A percentile compares a stretch with the other conserved stretches of the same genome.
Conservation (phyloP, 2,888 invertebrate genomes). For the Parasteatoda lunata region DNA sequence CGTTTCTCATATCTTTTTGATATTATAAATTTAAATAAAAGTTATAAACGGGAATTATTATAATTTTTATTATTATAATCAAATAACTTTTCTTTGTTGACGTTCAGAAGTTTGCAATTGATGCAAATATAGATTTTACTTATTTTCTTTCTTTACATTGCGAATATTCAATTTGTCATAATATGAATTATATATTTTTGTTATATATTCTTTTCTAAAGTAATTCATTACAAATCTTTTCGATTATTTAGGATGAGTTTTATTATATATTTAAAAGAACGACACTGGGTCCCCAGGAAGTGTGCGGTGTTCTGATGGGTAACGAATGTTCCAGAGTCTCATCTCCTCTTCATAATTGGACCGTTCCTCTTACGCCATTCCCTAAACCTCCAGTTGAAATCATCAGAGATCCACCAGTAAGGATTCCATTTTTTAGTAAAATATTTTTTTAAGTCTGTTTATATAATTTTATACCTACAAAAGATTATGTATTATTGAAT, state of each 20-base stretch:
- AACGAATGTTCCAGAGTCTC: constrained; percentile 65
- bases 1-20: too few species aligned
- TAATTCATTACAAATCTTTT: too few species aligned
- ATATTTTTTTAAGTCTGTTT: background rate
- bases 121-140: too few species aligned
- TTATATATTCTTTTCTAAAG: background rate
- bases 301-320: constrained; percentile 69
- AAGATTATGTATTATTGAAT: too few species aligned
- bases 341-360: constrained; percentile 70
- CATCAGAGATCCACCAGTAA: constrained; percentile 41
- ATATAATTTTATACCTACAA: background rate
- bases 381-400: constrained; percentile 56
- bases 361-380: constrained; percentile 64
- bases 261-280: constrained; percentile 66
- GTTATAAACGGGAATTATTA: too few species aligned
- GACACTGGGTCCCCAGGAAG: constrained; percentile 65
- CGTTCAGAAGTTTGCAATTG: too few species aligned
- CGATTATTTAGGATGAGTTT: constrained; percentile 68
- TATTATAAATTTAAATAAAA: too few species aligned
- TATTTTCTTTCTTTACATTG: too few species aligned
- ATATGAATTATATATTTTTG: background rate
- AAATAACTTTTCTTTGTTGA: too few species aligned
- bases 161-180: background rate
- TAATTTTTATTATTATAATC: too few species aligned
- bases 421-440: background rate